Evolutionary conservation across 1,140 invertebrate genomes (phyloP).

Genomic region (Ctenoplectra terminalis): DNA sequence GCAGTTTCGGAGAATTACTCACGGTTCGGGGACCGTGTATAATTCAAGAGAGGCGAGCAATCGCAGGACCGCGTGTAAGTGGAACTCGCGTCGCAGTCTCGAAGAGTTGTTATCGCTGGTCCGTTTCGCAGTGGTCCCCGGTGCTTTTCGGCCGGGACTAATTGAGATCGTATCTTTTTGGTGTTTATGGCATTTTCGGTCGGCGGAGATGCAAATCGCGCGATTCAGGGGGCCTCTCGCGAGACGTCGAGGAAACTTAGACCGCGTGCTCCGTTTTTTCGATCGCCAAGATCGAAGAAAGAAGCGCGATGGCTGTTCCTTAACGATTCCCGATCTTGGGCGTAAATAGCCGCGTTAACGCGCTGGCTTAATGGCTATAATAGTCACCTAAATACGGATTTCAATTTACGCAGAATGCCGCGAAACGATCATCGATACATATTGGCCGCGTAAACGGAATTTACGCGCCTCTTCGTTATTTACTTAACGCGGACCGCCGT

Average conservation of each 20-base stretch:
- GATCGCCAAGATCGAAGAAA: background rate
- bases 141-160: constrained; percentile 55
- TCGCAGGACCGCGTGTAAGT: constrained; percentile 35
- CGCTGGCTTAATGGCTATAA: constrained; percentile 33
- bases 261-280: constrained; percentile 16
- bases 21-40: background rate
- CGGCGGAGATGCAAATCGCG: background rate
- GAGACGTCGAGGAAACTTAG: too few relatives aligned
- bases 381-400: constrained; percentile 50
- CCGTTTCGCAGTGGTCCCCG: constrained; percentile 41
- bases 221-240: background rate
- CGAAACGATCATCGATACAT: constrained; percentile 30
- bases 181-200: constrained; percentile 59
- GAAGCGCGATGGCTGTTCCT: background rate
- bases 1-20: constrained; percentile 54
- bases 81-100: constrained; percentile 45
- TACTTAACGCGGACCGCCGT: background rate
- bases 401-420: constrained; percentile 13
- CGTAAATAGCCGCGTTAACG: constrained; percentile 35
- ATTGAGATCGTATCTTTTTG: constrained; percentile 68
- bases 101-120: constrained; percentile 56
- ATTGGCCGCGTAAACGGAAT: constrained; percentile 10
- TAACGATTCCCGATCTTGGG: constrained; percentile 12
- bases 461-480: constrained; percentile 28
- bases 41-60: constrained; percentile 33